Evolutionary conservation across 2,888 invertebrate species (phyloP).

Genomic region (Chironomus tentans): DNA sequence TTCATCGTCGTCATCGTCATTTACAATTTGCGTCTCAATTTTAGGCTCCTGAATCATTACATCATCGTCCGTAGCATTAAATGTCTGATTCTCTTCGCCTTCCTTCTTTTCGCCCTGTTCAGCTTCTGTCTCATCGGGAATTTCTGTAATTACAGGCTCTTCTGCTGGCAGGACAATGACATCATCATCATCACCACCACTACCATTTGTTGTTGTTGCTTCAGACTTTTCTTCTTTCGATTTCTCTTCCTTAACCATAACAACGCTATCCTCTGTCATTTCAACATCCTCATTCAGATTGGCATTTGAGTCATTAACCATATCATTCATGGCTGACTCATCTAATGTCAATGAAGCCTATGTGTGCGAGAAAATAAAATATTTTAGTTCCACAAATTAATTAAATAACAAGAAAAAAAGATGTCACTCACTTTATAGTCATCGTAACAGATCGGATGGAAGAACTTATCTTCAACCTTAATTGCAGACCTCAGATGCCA

Average conservation of each 20-base stretch:
- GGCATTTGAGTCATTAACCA: constrained; percentile 19
- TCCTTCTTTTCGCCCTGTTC: constrained; percentile 37
- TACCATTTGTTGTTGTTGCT: constrained; percentile 16
- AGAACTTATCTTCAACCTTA: constrained; percentile 63
- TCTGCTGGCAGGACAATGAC: constrained; percentile 59
- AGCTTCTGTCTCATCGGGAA: constrained; percentile 43
- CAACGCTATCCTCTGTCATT: constrained; percentile 28
- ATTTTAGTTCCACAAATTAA: too few species aligned
- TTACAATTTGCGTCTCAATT: constrained; percentile 42
- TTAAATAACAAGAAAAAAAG: background rate
- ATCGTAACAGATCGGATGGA: constrained; percentile 84
- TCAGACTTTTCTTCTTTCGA: constrained; percentile 31
- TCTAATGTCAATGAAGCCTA: constrained; percentile 38
- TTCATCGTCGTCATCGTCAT: constrained; percentile 36
- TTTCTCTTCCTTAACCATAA: constrained; percentile 25
- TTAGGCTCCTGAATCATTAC: constrained; percentile 43
- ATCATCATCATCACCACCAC: constrained; percentile 58
- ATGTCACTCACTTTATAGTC: constrained; percentile 53
- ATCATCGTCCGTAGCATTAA: constrained; percentile 33
- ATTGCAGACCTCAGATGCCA: constrained; percentile 89
- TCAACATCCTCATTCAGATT: constrained; percentile 28
- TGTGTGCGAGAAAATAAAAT: too few species aligned
- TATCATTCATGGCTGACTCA: constrained; percentile 16
- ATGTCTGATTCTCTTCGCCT: constrained; percentile 47
- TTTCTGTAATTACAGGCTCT: constrained; percentile 53